phyloP scores from a whole-genome alignment of 2,797 vertebrate species.

The Okamejei kenojei region DNA sequence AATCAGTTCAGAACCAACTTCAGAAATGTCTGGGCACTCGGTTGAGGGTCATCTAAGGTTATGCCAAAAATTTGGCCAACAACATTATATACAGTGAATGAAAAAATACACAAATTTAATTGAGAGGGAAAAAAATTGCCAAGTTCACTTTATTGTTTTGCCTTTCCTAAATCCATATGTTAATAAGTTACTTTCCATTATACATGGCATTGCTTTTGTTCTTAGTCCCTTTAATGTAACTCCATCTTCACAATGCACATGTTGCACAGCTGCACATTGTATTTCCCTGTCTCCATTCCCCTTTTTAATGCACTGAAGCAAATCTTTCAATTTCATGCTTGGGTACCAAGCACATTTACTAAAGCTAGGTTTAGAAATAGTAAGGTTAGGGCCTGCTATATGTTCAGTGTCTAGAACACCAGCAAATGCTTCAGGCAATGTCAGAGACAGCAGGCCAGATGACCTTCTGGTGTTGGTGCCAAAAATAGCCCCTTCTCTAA shows the following conservation, averaged over 20 bases:
- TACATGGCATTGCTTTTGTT: not conserved
- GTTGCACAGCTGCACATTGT: not conserved
- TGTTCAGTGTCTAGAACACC: too few relatives aligned
- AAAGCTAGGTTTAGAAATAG: not conserved
- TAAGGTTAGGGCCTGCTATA: too few relatives aligned
- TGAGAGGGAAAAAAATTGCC: not conserved
- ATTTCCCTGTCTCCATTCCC: not conserved
- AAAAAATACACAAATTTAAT: not conserved
- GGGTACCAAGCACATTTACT: not conserved
- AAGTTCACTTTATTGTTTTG: not conserved
- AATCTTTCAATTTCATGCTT: not conserved
- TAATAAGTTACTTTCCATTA: not conserved
- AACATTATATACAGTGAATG: too few relatives aligned
- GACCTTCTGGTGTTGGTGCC: not conserved
- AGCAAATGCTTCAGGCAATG: not conserved
- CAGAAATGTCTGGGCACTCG: too few relatives aligned
- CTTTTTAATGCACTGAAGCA: not conserved
- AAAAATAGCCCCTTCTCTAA: not conserved
- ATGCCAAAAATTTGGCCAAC: too few relatives aligned
- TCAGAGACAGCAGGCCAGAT: not conserved
- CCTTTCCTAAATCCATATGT: not conserved
- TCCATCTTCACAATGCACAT: not conserved
- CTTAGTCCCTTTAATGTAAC: not conserved
- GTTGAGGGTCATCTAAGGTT: too few relatives aligned
- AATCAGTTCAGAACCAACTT: too few relatives aligned